Conservation (phyloP, 1,140 invertebrate genomes). For the Trialeurodes vaporariorum region DNA sequence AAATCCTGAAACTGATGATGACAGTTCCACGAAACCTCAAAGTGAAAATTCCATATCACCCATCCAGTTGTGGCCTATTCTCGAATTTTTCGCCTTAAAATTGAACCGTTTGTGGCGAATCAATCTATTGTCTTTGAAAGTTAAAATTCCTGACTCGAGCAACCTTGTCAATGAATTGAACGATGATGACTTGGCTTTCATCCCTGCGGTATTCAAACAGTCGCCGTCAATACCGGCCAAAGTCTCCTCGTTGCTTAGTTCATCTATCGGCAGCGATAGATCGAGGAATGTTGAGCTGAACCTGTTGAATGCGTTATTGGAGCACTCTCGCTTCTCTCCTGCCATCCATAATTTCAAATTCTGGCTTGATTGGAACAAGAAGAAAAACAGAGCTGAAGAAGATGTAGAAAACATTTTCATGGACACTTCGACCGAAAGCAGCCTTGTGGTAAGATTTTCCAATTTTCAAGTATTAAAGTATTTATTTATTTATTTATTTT, state of each 20-base stretch:
- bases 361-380: neutral
- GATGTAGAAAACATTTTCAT: neutral
- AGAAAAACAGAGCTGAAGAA: neutral
- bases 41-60: slow-evolving; percentile 12
- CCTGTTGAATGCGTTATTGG: neutral
- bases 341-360: neutral
- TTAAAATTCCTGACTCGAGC: neutral
- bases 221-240: neutral
- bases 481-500: too few relatives aligned
- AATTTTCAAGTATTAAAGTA: too few relatives aligned
- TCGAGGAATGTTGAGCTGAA: neutral
- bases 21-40: neutral
- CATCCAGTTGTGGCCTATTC: slow-evolving; percentile 35
- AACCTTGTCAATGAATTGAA: neutral
- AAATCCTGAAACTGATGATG: neutral
- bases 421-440: neutral
- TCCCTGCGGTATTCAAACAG: neutral
- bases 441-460: too few relatives aligned
- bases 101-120: slow-evolving; percentile 17
- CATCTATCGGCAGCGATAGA: neutral
- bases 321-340: neutral
- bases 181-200: neutral
- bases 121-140: neutral
- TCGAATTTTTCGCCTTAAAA: slow-evolving; percentile 33
- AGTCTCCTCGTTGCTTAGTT: neutral